phyloP scores from a whole-genome alignment of 2,888 invertebrate genomes.

The Incurvaria masculella region DNA sequence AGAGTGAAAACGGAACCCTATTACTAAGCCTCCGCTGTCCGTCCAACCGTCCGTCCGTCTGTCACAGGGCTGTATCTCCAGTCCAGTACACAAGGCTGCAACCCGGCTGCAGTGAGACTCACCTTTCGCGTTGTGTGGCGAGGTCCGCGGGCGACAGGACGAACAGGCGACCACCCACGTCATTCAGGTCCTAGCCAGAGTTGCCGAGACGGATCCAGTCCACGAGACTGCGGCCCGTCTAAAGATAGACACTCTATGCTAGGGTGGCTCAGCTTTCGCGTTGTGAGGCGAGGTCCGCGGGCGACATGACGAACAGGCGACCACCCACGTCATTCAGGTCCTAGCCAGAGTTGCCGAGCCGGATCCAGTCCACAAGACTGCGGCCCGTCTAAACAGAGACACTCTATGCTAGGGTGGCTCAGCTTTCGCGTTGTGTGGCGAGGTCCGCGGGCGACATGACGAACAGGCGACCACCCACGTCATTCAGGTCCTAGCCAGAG shows the following conservation, averaged over 20 bases:
- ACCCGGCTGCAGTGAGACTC: no score
- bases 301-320: conserved; percentile 62
- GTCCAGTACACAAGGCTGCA: no score
- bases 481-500: conserved; percentile 83
- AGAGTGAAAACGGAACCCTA: no score
- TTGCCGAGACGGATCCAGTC: conserved; percentile 83
- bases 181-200: conserved; percentile 83
- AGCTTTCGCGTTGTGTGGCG: conserved; percentile 70
- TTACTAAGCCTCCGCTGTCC: no score
- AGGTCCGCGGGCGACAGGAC: conserved; percentile 73
- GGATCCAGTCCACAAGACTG: conserved; percentile 96
- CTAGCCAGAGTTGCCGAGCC: conserved; percentile 79
- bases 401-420: conserved; percentile 18
- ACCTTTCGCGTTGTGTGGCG: conserved; percentile 69
- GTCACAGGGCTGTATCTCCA: no score
- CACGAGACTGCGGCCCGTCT: conserved; percentile 83
- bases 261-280: conserved; percentile 39
- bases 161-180: conserved; percentile 65
- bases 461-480: conserved; percentile 65
- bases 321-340: conserved; percentile 83
- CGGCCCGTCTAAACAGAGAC: conserved; percentile 95
- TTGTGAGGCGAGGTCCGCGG: conserved; percentile 79
- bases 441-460: conserved; percentile 73
- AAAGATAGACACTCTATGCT: no score
- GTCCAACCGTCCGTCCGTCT: no score